Evolutionary conservation across 2,888 invertebrate genomes (phyloP).

Genomic region (Drosophila atripex): DNA sequence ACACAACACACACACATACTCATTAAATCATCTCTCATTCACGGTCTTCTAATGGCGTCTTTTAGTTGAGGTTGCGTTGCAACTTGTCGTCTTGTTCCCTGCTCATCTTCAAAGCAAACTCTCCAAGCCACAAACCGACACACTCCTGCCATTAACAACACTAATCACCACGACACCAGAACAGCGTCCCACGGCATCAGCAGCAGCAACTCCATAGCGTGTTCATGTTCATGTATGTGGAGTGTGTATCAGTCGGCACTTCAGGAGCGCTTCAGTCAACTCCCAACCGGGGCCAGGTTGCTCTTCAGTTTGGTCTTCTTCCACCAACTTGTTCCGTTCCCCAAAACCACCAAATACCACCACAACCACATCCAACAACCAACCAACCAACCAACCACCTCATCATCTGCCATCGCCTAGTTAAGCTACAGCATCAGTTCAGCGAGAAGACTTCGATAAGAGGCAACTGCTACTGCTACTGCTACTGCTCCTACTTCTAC

Average conservation of each 20-base stretch:
- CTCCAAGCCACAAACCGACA: background rate
- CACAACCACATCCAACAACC: slow-evolving; percentile 42
- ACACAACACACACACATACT: background rate
- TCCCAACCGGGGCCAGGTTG: background rate
- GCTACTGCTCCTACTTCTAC: slow-evolving; percentile 10
- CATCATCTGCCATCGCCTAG: slow-evolving; percentile 41
- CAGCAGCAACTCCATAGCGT: slow-evolving; percentile 11
- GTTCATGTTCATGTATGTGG: background rate
- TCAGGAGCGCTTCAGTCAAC: slow-evolving; percentile 20
- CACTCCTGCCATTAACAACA: slow-evolving; percentile 23
- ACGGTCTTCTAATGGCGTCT: background rate
- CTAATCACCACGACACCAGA: slow-evolving; percentile 24
- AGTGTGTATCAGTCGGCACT: slow-evolving; percentile 27
- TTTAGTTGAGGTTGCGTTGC: background rate
- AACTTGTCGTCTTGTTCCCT: background rate
- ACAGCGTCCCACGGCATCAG: slow-evolving; percentile 31
- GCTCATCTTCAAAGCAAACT: too few species aligned
- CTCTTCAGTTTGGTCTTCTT: slow-evolving; percentile 19
- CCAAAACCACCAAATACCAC: slow-evolving; percentile 35
- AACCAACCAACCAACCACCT: slow-evolving; percentile 47
- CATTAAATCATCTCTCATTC: slow-evolving; percentile 1
- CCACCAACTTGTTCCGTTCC: slow-evolving; percentile 27
- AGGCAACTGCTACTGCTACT: slow-evolving; percentile 27
- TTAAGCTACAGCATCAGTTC: slow-evolving; percentile 43
- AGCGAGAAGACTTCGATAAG: slow-evolving; percentile 18